Percentiles rank a stretch among this genome's conserved stretches.
These are phyloP conservation scores for Chanos chanos DNA, from an alignment of 2,797 vertebrate genomes.

Conservation along the genomic window DNA sequence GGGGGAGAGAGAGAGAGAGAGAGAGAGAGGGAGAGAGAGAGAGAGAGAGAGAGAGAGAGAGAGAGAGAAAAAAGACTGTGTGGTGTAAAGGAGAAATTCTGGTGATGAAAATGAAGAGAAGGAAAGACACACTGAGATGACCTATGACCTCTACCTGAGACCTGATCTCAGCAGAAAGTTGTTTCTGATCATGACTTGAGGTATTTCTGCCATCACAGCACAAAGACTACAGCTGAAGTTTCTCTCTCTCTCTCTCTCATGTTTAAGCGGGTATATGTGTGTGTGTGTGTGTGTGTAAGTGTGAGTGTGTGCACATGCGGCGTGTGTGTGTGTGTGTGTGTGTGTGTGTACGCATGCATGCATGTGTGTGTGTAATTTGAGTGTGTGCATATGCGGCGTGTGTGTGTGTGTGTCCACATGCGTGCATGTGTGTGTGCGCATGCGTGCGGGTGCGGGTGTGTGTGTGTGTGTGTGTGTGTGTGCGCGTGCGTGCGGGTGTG, in stretches of 20 bases:
- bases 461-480: no score
- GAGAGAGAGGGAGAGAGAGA: neutral
- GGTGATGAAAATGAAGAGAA: neutral
- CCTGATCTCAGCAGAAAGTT: slow-evolving; percentile 46
- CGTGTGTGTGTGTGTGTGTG: neutral
- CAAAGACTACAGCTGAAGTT: no score
- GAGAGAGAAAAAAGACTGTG: slow-evolving; percentile 5
- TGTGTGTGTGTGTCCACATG: no score
- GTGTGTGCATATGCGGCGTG: no score
- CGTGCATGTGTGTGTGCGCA: no score
- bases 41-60: neutral
- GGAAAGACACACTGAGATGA: slow-evolving; percentile 18
- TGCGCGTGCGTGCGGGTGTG: no score
- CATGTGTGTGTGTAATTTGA: slow-evolving; percentile 5
- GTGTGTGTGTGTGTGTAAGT: neutral
- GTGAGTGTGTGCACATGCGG: no score
- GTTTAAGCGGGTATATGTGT: neutral
- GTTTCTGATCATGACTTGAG: no score
- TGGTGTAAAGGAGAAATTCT: neutral
- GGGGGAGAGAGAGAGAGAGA: neutral
- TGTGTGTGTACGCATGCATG: slow-evolving; percentile 41
- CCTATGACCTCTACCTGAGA: slow-evolving; percentile 40
- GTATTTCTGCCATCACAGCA: no score
- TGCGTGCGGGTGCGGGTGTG: no score
- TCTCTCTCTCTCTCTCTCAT: slow-evolving; percentile 9